Evolutionary conservation across 2,113 vertebrate species (phyloP).

Genomic region (Bucco capensis): DNA sequence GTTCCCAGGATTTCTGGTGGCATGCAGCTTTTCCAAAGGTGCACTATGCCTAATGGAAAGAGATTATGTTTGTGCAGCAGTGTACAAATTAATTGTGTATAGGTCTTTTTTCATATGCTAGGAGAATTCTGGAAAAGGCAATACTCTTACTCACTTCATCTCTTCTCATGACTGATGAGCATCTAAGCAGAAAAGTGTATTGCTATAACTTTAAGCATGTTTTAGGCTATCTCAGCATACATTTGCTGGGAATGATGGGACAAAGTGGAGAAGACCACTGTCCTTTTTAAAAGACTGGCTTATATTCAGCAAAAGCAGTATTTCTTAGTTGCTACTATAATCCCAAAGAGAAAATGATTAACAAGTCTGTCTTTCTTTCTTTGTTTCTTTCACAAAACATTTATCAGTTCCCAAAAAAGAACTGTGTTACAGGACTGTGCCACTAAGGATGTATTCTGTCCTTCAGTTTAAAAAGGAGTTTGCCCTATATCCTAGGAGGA

Average conservation of each 20-base stretch:
- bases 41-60: not conserved
- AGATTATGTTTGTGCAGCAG: slow-evolving; percentile 22
- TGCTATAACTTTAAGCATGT: slow-evolving; percentile 60
- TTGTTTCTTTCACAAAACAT: slow-evolving; percentile 7
- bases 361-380: not conserved
- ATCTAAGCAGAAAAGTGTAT: slow-evolving; percentile 12
- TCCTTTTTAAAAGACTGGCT: slow-evolving; percentile 48
- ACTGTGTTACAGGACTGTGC: not conserved
- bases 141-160: slow-evolving; percentile 30
- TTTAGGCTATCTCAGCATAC: slow-evolving; percentile 43
- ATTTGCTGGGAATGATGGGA: slow-evolving; percentile 14
- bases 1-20: not conserved
- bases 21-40: slow-evolving; percentile 26
- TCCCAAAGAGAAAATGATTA: slow-evolving; percentile 5
- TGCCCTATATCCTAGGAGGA: not conserved
- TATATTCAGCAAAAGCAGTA: slow-evolving; percentile 26
- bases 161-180: slow-evolving; percentile 33
- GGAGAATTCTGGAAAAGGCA: slow-evolving; percentile 52
- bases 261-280: not conserved
- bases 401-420: not conserved
- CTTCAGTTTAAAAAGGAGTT: not conserved
- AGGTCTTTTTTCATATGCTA: slow-evolving; percentile 43
- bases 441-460: not conserved
- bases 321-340: slow-evolving; percentile 49
- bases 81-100: slow-evolving; percentile 50